Evolutionary conservation across 2,797 vertebrate genomes (phyloP).

Genomic region (Chelmon rostratus): DNA sequence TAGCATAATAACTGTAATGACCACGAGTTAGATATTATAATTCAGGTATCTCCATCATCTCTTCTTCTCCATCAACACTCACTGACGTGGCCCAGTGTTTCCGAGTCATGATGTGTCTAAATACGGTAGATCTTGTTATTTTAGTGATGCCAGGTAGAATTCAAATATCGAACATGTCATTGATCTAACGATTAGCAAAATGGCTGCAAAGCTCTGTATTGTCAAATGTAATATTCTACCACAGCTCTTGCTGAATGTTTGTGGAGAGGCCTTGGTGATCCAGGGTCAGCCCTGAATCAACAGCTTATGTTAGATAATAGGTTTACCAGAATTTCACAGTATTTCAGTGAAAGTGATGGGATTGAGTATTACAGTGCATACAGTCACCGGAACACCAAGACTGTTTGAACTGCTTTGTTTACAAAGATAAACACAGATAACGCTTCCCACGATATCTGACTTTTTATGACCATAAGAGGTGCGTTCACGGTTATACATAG

Average conservation of each 20-base stretch:
- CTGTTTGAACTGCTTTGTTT: slow-evolving; percentile 74
- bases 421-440: slow-evolving; percentile 67
- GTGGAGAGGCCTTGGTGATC: slow-evolving; percentile 60
- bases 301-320: slow-evolving; percentile 71
- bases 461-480: slow-evolving; percentile 49
- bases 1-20: slow-evolving; percentile 5
- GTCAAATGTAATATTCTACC: slow-evolving; percentile 11
- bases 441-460: slow-evolving; percentile 56
- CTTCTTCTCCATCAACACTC: neutral
- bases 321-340: slow-evolving; percentile 65
- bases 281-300: slow-evolving; percentile 68
- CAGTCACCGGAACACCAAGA: slow-evolving; percentile 43
- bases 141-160: neutral
- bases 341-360: slow-evolving; percentile 63
- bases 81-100: neutral
- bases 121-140: neutral
- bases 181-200: slow-evolving; percentile 29
- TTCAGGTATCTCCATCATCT: neutral
- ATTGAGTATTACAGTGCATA: slow-evolving; percentile 49
- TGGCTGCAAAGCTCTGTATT: slow-evolving; percentile 17
- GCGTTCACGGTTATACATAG: slow-evolving; percentile 13
- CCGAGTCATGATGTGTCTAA: neutral
- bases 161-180: neutral
- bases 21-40: slow-evolving; percentile 13
- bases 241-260: slow-evolving; percentile 52